Evolutionary conservation across 2,888 invertebrate species (phyloP).

Genomic region (Drosophila testacea): DNA sequence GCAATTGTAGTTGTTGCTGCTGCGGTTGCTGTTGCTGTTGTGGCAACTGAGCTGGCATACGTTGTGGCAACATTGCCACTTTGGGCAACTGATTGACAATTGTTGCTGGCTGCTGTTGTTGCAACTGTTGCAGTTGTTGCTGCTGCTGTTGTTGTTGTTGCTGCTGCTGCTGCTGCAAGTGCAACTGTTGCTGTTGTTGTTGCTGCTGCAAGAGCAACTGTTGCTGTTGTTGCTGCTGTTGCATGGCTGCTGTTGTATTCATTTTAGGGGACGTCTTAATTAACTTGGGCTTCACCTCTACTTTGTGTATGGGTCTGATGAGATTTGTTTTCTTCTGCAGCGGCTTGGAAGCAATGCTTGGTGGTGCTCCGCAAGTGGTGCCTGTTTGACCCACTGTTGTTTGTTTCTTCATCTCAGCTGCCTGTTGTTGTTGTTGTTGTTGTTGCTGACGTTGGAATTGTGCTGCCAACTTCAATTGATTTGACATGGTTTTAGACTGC

Average conservation of each 20-base stretch:
- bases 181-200: constrained; percentile 20
- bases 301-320: constrained; percentile 81
- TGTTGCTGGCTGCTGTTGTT: constrained; percentile 31
- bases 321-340: constrained; percentile 77
- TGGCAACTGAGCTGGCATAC: constrained; percentile 31
- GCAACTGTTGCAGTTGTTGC: constrained; percentile 39
- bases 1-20: constrained; percentile 22
- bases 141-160: constrained; percentile 28
- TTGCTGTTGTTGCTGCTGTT: constrained; percentile 20
- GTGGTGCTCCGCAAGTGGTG: constrained; percentile 66
- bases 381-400: constrained; percentile 41
- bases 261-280: constrained; percentile 68
- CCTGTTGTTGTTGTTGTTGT: constrained; percentile 47
- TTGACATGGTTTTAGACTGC: constrained; percentile 15
- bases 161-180: constrained; percentile 20
- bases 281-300: constrained; percentile 82
- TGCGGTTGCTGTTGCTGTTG: constrained; percentile 36
- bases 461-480: constrained; percentile 31
- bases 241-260: constrained; percentile 28
- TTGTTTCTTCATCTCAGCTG: constrained; percentile 53
- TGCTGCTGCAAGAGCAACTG: constrained; percentile 43
- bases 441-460: constrained; percentile 43
- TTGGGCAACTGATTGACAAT: constrained; percentile 1
- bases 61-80: constrained; percentile 16
- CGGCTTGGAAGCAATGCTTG: constrained; percentile 72